Evolutionary conservation across 2,797 vertebrate species (phyloP), one percentile per base, ranked within the genome.

Genomic region (Heteromormyrus szaboi): DNA sequence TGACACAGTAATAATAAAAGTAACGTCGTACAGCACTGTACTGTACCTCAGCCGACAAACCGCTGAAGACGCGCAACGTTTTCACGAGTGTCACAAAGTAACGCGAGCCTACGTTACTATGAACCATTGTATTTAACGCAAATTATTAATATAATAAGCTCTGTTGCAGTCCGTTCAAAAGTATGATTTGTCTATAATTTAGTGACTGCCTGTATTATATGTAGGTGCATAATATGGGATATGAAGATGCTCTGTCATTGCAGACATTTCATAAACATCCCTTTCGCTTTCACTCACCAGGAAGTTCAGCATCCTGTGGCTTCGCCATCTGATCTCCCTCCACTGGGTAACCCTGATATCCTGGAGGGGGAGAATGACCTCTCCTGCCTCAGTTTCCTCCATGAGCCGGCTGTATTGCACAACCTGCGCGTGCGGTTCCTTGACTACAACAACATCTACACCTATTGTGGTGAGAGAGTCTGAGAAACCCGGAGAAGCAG

Each of bases 351-450:
- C 93, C 97, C 97, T 0, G 96, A 96, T 89, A 96, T 96, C 90
- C 93, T 96, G 90, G 95, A 94, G 0, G 96, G 96, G 0, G 95
- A 96, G 86, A 95, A 95, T 4, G 95, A 96, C 92, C 94, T 97
- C 81, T 97, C 96, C 0, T 95, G 96, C 1, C 96, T 97, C 89
- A 96, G 96, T 90, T 96, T 97, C 91, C 95, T 97, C 29, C 97
- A 97, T 0, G 96, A 97, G 90, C 94, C 96, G 0, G 97, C 96
- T 0, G 95, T 97, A 87, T 92, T 97, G 90, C 96, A 96, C 90
- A 97, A 96, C 59, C 95, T 97, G 11, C 91, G 93, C 0, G 91
- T 94, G 85, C 94, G 96, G 44, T 97, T 97, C 88, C 92, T 97
- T 88, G 96, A 97, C 92, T 96, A 95, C 93, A 96, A 90, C 50